phyloP scores from a whole-genome alignment of 2,888 invertebrate genomes.

The Siphlonurus alternatus region DNA sequence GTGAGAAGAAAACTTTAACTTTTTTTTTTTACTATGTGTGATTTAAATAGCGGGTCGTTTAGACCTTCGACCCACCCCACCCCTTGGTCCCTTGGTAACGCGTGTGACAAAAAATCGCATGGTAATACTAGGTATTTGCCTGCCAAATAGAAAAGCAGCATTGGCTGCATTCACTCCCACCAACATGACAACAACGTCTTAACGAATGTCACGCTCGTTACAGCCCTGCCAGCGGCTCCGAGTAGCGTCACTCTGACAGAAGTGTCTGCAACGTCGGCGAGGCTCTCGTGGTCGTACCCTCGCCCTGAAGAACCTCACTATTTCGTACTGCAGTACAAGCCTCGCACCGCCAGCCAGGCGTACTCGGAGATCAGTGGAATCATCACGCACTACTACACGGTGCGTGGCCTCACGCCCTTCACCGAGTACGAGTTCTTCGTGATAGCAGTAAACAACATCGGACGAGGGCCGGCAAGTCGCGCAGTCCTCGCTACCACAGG shows the following conservation, averaged over 20 bases:
- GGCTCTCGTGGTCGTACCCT: conserved; percentile 79
- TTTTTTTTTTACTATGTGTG: no score
- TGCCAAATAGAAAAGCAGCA: neutral
- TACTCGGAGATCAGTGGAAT: conserved; percentile 88
- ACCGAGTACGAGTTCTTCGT: conserved; percentile 95
- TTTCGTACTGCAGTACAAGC: conserved; percentile 93
- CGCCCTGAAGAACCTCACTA: conserved; percentile 74
- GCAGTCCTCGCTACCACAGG: conserved; percentile 88
- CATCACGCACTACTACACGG: conserved; percentile 81
- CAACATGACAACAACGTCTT: no score
- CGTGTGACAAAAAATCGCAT: no score
- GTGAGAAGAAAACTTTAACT: no score
- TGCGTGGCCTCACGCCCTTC: conserved; percentile 78
- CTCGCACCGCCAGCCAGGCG: conserved; percentile 81
- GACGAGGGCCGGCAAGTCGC: conserved; percentile 74
- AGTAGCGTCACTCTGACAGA: conserved; percentile 80
- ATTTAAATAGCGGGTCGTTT: no score
- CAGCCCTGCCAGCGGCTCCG: conserved; percentile 84
- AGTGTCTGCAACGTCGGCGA: conserved; percentile 83
- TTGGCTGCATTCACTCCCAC: no score
- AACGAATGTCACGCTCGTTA: no score
- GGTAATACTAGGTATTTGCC: no score
- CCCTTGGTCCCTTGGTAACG: no score
- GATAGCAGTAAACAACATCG: conserved; percentile 86
- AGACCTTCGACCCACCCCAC: no score